Evolutionary conservation across 2,113 vertebrate genomes (phyloP), one percentile per base, ranked within the genome.

Genomic region (Sinocyclocheilus grahami): DNA sequence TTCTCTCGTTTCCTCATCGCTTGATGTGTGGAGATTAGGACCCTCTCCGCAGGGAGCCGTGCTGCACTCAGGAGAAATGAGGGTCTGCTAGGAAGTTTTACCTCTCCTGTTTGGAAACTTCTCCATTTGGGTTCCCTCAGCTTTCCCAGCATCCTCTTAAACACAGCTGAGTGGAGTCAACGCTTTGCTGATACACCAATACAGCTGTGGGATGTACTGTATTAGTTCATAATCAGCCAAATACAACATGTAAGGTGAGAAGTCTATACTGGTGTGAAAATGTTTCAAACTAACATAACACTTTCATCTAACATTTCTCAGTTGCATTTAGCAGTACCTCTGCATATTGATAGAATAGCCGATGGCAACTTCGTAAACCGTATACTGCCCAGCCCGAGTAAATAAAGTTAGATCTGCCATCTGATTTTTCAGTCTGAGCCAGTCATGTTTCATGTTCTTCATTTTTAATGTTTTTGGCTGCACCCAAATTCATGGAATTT

Each of bases 21-120:
- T 94, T 92, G 92, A 93, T 93, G 93, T 92, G 91, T 94, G 92
- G 90, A 95, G 94, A 95, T 95, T 95, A 95, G 93, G 94, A 93
- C 93, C 92, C 87, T 93, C 95, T 85, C 94, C 0, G 22, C 78
- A 89, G 94, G 95, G 94, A 91, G 93, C 77, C 93, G 88, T 88
- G 90, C 92, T 92, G 93, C 93, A 94, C 93, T 95, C 93, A 93
- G 92, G 89, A 91, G 90, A 93, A 94, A 94, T 92, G 92, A 94
- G 91, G 93, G 93, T 89, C 87, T 79, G 11, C 86, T 87, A 90
- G 91, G 90, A 94, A 94, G 92, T 95, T 94, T 91, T 83, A 10
- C 85, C 55, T 87, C 88, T 93, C 88, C 90, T 95, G 94, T 95
- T 96, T 94, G 93, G 90, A 94, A 95, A 95, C 94, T 94, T 95